phyloP scores from a whole-genome alignment of 1,140 invertebrate species.

The Drepana arcuata region DNA sequence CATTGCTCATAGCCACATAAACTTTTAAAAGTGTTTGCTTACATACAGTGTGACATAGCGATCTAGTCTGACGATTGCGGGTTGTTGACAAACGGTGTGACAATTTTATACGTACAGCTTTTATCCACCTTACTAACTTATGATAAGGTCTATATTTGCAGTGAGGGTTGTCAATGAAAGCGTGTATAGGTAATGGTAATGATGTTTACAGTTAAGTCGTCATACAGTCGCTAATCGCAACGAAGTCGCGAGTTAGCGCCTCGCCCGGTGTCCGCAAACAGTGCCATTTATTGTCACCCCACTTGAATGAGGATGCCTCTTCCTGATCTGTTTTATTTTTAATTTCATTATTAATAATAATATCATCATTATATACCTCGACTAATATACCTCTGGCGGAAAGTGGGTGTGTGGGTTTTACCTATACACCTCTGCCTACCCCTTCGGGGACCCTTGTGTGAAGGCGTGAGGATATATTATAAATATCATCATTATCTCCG shows the following conservation, averaged over 20 bases:
- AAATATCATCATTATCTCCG: too few species aligned
- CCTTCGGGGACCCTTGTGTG: too few species aligned
- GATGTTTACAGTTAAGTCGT: slow-evolving; percentile 68
- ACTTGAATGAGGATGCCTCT: slow-evolving; percentile 35
- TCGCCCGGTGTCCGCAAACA: slow-evolving; percentile 66
- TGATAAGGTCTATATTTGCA: slow-evolving; percentile 5
- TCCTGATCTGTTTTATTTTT: too few species aligned
- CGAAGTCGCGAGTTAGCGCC: slow-evolving; percentile 63
- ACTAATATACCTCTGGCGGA: too few species aligned
- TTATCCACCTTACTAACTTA: slow-evolving; percentile 6
- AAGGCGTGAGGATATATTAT: too few species aligned
- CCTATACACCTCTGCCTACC: too few species aligned
- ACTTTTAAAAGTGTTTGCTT: slow-evolving; percentile 67
- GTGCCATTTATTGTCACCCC: slow-evolving; percentile 59
- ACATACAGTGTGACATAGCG: slow-evolving; percentile 49
- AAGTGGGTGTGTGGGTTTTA: too few species aligned
- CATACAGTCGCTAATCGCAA: slow-evolving; percentile 56
- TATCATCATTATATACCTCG: too few species aligned
- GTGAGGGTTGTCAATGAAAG: background rate
- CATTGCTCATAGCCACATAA: slow-evolving; percentile 57
- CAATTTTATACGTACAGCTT: background rate
- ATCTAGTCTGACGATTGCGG: slow-evolving; percentile 52
- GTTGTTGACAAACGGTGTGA: slow-evolving; percentile 37
- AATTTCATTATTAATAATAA: too few species aligned
- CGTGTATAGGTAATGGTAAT: slow-evolving; percentile 48